A percentile compares a stretch with the other conserved stretches of the same genome.
These are phyloP conservation scores for Chelon labrosus DNA, from an alignment of 2,797 vertebrate species.

Conservation along the genomic window DNA sequence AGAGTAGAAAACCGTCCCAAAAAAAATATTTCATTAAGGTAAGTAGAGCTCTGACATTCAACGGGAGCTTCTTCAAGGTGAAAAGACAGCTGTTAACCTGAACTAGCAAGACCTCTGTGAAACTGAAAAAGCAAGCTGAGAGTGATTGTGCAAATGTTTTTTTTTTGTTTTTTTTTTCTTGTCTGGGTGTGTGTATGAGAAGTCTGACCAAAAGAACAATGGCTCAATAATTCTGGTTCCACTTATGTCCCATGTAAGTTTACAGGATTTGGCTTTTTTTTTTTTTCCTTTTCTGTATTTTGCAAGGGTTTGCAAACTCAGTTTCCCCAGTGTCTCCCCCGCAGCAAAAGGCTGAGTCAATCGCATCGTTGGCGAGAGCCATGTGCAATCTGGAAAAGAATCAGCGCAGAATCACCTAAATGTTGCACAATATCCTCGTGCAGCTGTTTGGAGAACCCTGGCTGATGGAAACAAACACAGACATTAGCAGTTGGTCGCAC, in stretches of 20 bases:
- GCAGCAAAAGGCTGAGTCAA: conserved; percentile 50
- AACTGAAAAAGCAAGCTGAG: conserved; percentile 29
- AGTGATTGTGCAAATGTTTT: conserved; percentile 15
- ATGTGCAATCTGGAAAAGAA: conserved; percentile 68
- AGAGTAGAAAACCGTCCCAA: conserved; percentile 48
- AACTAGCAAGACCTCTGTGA: conserved; percentile 4
- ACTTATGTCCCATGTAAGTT: conserved; percentile 64
- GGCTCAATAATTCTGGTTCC: conserved; percentile 61
- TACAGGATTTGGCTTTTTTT: conserved; percentile 57
- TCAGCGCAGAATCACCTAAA: conserved; percentile 67
- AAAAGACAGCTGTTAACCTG: conserved; percentile 26
- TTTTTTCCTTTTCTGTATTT: conserved; percentile 45
- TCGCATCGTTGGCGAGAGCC: conserved; percentile 60
- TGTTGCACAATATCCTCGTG: conserved; percentile 59
- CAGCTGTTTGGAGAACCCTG: conserved; percentile 45
- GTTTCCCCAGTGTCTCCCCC: conserved; percentile 45
- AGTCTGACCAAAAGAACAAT: conserved; percentile 45
- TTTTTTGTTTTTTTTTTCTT: too few species aligned
- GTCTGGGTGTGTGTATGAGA: too few species aligned
- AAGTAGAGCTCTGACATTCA: conserved; percentile 51
- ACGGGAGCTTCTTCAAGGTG: conserved; percentile 33
- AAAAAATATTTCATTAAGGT: conserved; percentile 74
- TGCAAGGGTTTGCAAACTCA: conserved; percentile 59
- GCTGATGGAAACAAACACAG: conserved; percentile 39
- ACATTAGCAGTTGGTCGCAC: conserved; percentile 31